A percentile compares a stretch with the other conserved stretches of the same genome.
These are phyloP conservation scores for Aphaenogaster rudis DNA, from an alignment of 1,140 invertebrate species.

Conservation along the genomic window DNA sequence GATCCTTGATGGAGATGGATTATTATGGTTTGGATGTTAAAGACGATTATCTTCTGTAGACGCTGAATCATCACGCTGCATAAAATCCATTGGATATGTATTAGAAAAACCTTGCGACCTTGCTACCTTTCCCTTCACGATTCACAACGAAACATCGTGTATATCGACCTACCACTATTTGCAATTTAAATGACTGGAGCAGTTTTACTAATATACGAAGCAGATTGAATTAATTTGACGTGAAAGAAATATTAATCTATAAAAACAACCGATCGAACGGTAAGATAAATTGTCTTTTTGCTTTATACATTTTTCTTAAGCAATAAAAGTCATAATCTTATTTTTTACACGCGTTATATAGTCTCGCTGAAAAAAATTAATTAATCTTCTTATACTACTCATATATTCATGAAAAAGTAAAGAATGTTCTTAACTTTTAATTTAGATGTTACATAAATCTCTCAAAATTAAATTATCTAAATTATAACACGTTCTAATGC, in stretches of 20 bases:
- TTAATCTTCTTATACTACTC: neutral
- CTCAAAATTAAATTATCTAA: neutral
- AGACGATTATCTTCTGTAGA: constrained; percentile 1
- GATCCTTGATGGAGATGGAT: constrained; percentile 22
- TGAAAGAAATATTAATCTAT: neutral
- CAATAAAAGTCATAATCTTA: neutral
- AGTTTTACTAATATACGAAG: neutral
- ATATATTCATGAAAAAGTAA: neutral
- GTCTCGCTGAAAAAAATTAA: neutral
- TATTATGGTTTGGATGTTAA: neutral
- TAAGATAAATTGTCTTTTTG: neutral
- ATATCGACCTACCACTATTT: constrained; percentile 6
- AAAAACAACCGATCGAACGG: neutral
- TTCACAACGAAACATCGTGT: neutral
- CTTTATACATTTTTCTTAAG: neutral
- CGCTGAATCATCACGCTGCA: neutral
- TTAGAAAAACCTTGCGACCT: constrained; percentile 1
- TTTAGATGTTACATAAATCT: neutral
- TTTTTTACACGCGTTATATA: neutral
- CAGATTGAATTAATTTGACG: neutral
- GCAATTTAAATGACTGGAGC: constrained; percentile 22
- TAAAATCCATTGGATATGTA: neutral
- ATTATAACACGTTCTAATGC: neutral
- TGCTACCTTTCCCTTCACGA: constrained; percentile 26
- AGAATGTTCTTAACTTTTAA: neutral